Base-by-base conservation (phyloP, 2,797 vertebrate genomes). In the Pampus argenteus region DNA sequence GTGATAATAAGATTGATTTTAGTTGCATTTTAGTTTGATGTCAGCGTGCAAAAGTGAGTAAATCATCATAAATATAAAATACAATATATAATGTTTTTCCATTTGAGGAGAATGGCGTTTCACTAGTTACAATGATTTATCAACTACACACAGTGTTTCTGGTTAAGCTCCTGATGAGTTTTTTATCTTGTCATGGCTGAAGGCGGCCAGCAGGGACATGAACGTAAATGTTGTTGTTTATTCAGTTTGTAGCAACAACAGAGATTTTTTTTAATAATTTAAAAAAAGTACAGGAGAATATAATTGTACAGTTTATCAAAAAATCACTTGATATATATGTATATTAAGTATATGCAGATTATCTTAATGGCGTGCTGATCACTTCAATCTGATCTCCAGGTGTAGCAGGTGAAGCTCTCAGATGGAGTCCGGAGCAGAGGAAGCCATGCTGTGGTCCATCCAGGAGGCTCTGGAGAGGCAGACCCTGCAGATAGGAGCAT, bases 401-500 rank as follows among this genome's bases (percentile, higher is more conserved):
- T 44, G 40, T 44, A n/a, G 15, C 15, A 17, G 83, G 45, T 74
- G 66, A 75, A 36, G 15, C n/a, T 47, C 31, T 57, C 44, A 9
- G 56, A 91, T 88, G 87, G 87, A 88, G 54, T 17, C 54, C 18
- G 72, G 2, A 36, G 51, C n/a, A n/a, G n/a, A n/a, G n/a, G 26
- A 55, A 5, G 92, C 90, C 72, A 94, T 95, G 93, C 75, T 95
- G 74, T 95, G 95, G 94, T 91, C 93, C 66, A 22, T 94, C 52
- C 88, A 87, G 76, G 93, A 95, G 85, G 94, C 95, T 0, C 52
- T 92, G 52, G 88, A 94, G 83, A 92, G 83, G 74, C 93, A 95
- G 86, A 94, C 93, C 1, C 81, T 89, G 57, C 94, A 95, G 88
- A 95, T 95, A 0, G 95, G 94, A 9, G 87, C 68, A 0, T 95